Conservation (phyloP, 2,888 invertebrate genomes). For the Anagyrus pseudococci region DNA sequence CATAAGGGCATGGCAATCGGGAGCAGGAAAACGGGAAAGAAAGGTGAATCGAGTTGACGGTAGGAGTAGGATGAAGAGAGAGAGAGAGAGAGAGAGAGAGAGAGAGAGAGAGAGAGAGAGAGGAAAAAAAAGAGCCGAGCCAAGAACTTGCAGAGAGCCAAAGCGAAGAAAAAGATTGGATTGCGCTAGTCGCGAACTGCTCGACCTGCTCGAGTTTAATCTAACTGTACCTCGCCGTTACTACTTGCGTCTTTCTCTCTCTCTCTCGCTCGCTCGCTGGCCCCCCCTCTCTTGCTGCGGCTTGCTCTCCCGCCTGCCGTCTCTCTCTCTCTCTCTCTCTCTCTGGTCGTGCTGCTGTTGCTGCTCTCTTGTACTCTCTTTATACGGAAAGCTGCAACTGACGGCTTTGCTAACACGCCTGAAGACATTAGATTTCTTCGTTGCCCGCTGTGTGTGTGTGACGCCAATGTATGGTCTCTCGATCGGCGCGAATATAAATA, state of each 20-base stretch:
- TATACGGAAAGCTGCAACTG: too few species aligned
- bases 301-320: background rate
- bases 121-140: background rate
- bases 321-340: too few species aligned
- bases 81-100: background rate
- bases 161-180: conserved; percentile 8
- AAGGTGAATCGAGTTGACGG: background rate
- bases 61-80: background rate
- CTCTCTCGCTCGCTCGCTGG: background rate
- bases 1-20: background rate
- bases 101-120: background rate
- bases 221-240: conserved; percentile 43
- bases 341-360: too few species aligned
- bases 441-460: too few species aligned
- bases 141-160: conserved; percentile 11
- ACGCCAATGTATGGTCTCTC: too few species aligned
- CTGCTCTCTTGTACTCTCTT: too few species aligned
- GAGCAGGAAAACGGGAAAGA: background rate
- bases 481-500: too few species aligned
- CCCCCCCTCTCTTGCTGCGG: background rate
- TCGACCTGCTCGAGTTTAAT: conserved; percentile 47
- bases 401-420: too few species aligned
- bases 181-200: background rate
- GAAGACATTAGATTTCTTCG: too few species aligned
- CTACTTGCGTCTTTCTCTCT: conserved; percentile 14